phyloP scores from a whole-genome alignment of 2,888 invertebrate genomes.

The Athrips mouffetella region DNA sequence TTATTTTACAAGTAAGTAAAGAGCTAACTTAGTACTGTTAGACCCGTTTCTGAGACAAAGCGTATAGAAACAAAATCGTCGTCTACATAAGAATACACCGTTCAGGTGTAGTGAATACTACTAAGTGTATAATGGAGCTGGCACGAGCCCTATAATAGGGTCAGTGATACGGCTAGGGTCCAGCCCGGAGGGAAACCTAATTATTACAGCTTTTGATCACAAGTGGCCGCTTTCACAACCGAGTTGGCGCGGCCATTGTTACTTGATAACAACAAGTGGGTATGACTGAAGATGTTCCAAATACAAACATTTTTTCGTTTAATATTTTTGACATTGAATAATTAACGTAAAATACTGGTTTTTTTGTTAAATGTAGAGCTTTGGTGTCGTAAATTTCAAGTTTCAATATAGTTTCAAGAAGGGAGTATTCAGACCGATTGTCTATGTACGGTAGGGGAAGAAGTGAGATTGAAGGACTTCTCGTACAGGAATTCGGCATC shows the following conservation, averaged over 20 bases:
- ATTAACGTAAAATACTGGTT: background rate
- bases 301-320: too few species aligned
- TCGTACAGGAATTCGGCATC: background rate
- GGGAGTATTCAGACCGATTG: background rate
- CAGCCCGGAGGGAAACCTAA: slow-evolving; percentile 5
- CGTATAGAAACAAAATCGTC: background rate
- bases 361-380: background rate
- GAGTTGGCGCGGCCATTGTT: slow-evolving; percentile 6
- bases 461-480: background rate
- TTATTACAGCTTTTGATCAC: slow-evolving; percentile 12
- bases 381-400: background rate
- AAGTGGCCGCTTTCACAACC: slow-evolving; percentile 6
- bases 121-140: background rate
- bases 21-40: too few species aligned
- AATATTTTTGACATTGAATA: background rate
- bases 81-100: background rate
- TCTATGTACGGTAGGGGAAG: background rate
- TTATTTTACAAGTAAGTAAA: too few species aligned
- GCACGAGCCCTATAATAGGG: slow-evolving; percentile 2
- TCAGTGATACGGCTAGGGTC: slow-evolving; percentile 12
- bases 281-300: too few species aligned
- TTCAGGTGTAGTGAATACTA: slow-evolving; percentile 4
- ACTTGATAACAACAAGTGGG: slow-evolving; percentile 1
- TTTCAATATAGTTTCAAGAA: too few species aligned
- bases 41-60: too few species aligned